Evolutionary conservation across 2,888 invertebrate genomes (phyloP).

Genomic region (Epinotia ramella): DNA sequence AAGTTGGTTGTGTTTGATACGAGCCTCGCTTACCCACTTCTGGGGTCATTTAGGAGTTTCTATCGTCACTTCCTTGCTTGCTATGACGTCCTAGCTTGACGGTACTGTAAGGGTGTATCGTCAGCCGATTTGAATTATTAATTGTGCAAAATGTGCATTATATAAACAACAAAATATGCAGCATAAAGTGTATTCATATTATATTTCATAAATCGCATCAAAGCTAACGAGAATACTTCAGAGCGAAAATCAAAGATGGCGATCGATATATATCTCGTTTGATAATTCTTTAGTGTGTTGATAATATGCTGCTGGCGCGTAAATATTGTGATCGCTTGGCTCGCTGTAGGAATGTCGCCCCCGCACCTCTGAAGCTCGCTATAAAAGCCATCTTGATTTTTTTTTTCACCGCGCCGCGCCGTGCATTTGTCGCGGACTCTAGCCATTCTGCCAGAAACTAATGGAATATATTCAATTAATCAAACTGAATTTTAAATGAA

Average conservation of each 20-base stretch:
- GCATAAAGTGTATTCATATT: too few species aligned
- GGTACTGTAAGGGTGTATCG: too few species aligned
- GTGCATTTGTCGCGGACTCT: slow-evolving; percentile 19
- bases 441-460: slow-evolving; percentile 17
- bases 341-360: slow-evolving; percentile 34
- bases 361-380: slow-evolving; percentile 26
- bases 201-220: slow-evolving; percentile 29
- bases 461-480: too few species aligned
- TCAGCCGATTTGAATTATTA: too few species aligned
- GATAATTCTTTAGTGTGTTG: slow-evolving; percentile 43
- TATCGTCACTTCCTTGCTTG: too few species aligned
- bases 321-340: slow-evolving; percentile 43
- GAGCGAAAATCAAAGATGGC: slow-evolving; percentile 20
- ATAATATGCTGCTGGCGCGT: slow-evolving; percentile 30
- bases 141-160: too few species aligned
- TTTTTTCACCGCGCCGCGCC: slow-evolving; percentile 5
- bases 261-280: slow-evolving; percentile 41
- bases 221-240: slow-evolving; percentile 11
- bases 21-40: too few species aligned
- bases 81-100: too few species aligned
- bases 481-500: not conserved
- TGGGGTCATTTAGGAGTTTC: too few species aligned
- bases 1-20: too few species aligned
- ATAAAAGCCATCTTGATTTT: slow-evolving; percentile 36
- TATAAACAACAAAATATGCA: too few species aligned